A percentile compares a stretch with the other conserved stretches of the same genome.
Evolutionary conservation across 2,113 vertebrate species (phyloP).

Genomic region (Callopanchax toddi): DNA sequence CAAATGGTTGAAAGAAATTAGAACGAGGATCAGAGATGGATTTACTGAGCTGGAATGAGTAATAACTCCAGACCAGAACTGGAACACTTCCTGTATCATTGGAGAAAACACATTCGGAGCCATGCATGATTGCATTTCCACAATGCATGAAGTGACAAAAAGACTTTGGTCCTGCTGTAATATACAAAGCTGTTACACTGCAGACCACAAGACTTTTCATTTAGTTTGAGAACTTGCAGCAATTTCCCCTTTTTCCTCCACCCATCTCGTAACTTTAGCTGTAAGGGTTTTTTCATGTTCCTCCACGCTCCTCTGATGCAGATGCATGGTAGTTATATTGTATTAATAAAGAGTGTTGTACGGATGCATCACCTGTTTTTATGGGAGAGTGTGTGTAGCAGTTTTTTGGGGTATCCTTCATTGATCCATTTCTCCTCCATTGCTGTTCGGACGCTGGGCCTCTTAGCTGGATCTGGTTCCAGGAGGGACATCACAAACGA

Average conservation of each 20-base stretch:
- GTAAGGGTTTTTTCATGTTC: not conserved
- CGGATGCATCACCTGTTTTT: constrained; percentile 78
- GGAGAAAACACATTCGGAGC: constrained; percentile 33
- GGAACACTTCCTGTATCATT: constrained; percentile 18
- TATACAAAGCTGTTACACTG: constrained; percentile 42
- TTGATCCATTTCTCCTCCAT: constrained; percentile 85
- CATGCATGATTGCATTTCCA: constrained; percentile 64
- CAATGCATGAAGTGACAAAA: constrained; percentile 59
- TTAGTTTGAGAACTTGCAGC: constrained; percentile 42
- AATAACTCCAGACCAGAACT: constrained; percentile 3
- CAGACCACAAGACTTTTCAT: constrained; percentile 57
- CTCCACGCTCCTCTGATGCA: constrained; percentile 1
- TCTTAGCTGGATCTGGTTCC: constrained; percentile 83
- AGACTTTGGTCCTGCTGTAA: constrained; percentile 48
- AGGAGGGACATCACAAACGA: constrained; percentile 84
- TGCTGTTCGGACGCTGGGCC: constrained; percentile 78
- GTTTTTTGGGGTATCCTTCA: constrained; percentile 79
- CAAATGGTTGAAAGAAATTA: not conserved
- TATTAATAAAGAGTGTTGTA: too few relatives aligned
- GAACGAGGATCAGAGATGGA: not conserved
- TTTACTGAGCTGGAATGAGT: constrained; percentile 6
- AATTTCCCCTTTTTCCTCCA: constrained; percentile 22
- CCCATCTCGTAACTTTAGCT: constrained; percentile 34
- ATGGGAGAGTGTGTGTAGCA: constrained; percentile 54
- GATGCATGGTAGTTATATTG: not conserved